Base-by-base conservation (phyloP, 1,140 invertebrate genomes). In the Pachypsylla venusta region DNA sequence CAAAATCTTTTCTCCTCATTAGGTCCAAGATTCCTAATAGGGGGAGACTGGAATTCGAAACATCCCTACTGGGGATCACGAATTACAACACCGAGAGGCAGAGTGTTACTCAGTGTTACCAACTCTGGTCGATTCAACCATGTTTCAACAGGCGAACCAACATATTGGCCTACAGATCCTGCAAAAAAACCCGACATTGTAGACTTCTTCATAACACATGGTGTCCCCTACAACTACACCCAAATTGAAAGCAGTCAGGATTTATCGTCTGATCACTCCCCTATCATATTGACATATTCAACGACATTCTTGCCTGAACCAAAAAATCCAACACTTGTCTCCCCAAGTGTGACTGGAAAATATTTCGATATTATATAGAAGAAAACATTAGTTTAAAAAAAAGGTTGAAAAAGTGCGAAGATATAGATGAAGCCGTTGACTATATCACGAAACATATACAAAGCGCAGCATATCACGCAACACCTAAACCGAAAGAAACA, bases 11-110 rank as follows among this genome's bases (percentile, higher is more conserved):
- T 74, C 54, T 25, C 24, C 7, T 25, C 57, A 7, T 35, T 74
- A 16, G 70, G 70, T 10, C 53, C 55, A 13, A 60, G 64, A 48
- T 71, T 73, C 59, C 62, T 73, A 42, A 65, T 62, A 4, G 69
- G 67, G 19, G 70, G 71, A 0, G 69, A 74, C 55, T 73, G 64
- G 40, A 74, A 74, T 60, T 67, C 69, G 13, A 73, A 74, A 65
- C 67, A 73, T 53, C 61, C 61, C 2, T 57, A 61, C 24, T 73
- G 71, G 71, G 71, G 70, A 0, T 73, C 69, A 0, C 69, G 71
- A 60, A 55, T 67, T 22, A 60, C 42, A 1, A 68, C 65, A 13
- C 60, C 70, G 10, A 70, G 62, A 61, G 68, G 69, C 0, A 56
- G 61, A 30, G 62, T 69, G 53, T 61, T 72, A 1, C 63, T 53